Base-by-base conservation (phyloP, 2,113 vertebrate genomes). In the Aptenodytes patagonicus region DNA sequence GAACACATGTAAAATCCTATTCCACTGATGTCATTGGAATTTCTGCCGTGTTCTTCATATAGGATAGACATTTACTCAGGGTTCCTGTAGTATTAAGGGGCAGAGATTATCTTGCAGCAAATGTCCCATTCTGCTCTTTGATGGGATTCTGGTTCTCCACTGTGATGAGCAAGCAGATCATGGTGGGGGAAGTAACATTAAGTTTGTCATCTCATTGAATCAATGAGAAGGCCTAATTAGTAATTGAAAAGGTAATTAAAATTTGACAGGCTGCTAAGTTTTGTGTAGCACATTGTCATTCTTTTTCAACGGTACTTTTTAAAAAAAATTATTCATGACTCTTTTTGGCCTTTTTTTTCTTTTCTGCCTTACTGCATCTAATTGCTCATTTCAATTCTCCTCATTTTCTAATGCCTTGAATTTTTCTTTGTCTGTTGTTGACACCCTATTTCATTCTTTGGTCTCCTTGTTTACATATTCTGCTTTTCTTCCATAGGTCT, bases 241-340 rank as follows among this genome's bases (percentile, higher is more conserved):
- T 57, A 89, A 87, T 36, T 87, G 86, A 91, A 95, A 94, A 78
- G 60, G 31, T 65, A 87, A 92, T 91, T 84, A 82, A 75, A 91
- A 76, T 49, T 60, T 87, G 69, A 46, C 65, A 76, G 11, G 7
- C 44, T 95, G 57, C 19, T 84, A 68, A 90, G 79, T 79, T 82
- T 76, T 95, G 10, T 72, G 4, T 85, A 54, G 80, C 26, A 65
- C 0, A 0, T 89, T 93, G 64, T 76, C 7, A 8, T 49, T 89
- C 38, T 79, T 88, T 79, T 89, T 29, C 7, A 82, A 22, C 36
- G 44, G 13, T 54, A 76, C 10, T 42, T 42, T 42, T 42, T 6
- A 16, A 42, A 42, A 42, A 42, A 42, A 42, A 51, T 49, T 42
- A 69, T 71, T 77, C 3, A 3, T 77, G 7, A 49, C 17, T 24